Conservation (phyloP, 2,113 vertebrate genomes). For the Centrocercus urophasianus region DNA sequence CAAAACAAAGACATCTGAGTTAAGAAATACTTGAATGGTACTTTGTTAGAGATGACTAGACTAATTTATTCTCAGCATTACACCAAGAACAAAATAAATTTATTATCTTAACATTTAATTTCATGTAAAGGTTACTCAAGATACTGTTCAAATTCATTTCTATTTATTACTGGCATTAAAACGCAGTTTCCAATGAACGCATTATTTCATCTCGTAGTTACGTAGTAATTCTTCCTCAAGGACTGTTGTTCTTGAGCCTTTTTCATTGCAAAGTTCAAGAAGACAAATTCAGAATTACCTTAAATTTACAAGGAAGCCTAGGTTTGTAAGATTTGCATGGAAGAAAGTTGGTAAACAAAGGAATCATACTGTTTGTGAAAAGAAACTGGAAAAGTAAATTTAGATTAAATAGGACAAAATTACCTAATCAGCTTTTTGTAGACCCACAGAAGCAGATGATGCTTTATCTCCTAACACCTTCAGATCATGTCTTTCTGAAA, state of each 20-base stretch:
- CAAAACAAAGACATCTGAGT: neutral
- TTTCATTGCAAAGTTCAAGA: neutral
- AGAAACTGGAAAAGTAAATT: neutral
- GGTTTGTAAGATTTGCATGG: neutral
- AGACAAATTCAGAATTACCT: neutral
- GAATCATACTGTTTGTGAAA: neutral
- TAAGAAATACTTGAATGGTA: neutral
- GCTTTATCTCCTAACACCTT: neutral
- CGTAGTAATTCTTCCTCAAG: neutral
- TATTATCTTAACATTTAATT: conserved; percentile 7
- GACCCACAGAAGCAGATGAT: neutral
- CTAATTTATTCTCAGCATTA: neutral
- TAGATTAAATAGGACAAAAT: neutral
- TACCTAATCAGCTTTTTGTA: neutral
- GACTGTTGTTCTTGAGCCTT: neutral
- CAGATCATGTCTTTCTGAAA: neutral
- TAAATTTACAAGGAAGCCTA: neutral
- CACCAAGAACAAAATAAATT: neutral
- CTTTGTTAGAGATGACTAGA: neutral
- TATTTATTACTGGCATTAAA: neutral
- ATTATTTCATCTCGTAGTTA: neutral
- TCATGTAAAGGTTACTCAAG: neutral
- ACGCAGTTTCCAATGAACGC: neutral
- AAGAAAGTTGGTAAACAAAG: neutral
- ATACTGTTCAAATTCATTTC: neutral